Percentiles rank a stretch among this genome's conserved stretches.
Evolutionary conservation across 1,140 invertebrate species (phyloP).

Genomic region (Parasteatoda tepidariorum): DNA sequence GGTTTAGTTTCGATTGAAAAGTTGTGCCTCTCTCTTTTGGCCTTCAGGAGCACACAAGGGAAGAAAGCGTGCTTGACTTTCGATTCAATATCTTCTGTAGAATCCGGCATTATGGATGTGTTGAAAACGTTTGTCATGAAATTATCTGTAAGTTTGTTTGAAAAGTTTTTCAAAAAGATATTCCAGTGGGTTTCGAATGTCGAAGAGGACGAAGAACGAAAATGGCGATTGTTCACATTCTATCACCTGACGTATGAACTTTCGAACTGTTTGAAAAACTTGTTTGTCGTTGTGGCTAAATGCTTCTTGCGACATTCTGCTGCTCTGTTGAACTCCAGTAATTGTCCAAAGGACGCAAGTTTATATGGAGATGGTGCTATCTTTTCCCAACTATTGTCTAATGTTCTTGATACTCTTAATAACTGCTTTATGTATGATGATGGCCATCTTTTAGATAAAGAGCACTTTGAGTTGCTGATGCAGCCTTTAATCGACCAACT

Average conservation of each 20-base stretch:
- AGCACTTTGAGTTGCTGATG: slow-evolving; percentile 84
- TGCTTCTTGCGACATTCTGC: slow-evolving; percentile 85
- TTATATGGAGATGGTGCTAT: slow-evolving; percentile 26
- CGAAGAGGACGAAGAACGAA: background rate
- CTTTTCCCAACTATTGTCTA: slow-evolving; percentile 74
- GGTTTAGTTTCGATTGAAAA: slow-evolving; percentile 75
- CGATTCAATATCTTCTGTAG: slow-evolving; percentile 75
- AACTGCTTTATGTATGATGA: slow-evolving; percentile 85
- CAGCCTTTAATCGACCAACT: slow-evolving; percentile 88
- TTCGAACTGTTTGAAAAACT: slow-evolving; percentile 83
- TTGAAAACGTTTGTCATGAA: slow-evolving; percentile 84
- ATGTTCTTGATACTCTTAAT: slow-evolving; percentile 79
- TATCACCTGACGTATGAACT: slow-evolving; percentile 79
- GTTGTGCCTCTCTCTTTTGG: slow-evolving; percentile 81
- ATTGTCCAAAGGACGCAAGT: slow-evolving; percentile 62
- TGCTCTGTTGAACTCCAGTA: slow-evolving; percentile 72
- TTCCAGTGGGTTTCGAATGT: slow-evolving; percentile 34
- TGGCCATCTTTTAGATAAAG: slow-evolving; percentile 83
- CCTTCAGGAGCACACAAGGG: slow-evolving; percentile 73
- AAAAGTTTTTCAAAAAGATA: slow-evolving; percentile 83
- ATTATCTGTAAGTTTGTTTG: slow-evolving; percentile 87
- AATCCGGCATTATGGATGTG: slow-evolving; percentile 80
- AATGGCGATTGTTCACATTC: slow-evolving; percentile 77
- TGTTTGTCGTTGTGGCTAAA: slow-evolving; percentile 90
- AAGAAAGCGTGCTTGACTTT: background rate